Base-by-base conservation (phyloP, 2,797 vertebrate genomes). In the Epinephelus coioides region DNA sequence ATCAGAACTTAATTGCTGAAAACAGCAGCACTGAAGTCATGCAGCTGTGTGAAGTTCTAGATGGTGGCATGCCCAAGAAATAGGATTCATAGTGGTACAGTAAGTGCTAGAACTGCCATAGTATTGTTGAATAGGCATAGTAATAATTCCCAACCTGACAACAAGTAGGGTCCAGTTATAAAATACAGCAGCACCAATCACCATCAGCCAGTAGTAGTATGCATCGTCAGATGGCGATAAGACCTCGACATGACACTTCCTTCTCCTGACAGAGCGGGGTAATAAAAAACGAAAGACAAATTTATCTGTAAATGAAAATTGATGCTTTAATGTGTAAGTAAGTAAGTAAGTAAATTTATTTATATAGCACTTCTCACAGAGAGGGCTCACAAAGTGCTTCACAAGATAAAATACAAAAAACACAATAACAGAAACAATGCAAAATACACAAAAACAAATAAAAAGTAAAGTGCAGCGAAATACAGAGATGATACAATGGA, bases 101-200 rank as follows among this genome's bases (percentile, higher is more conserved):
- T 17, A 13, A 15, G 14, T 50, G 18, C 14, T 40, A 30, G 0
- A 63, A 23, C 3, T 25, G 19, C 0, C 19, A 25, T 47, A 11
- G 30, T 54, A 51, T 18, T 67, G 18, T 30, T 53, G 46, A 47
- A 62, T n/a, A 40, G 7, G 25, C n/a, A 62, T 3, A 38, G 3
- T 51, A 76, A 60, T 18, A 51, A 19, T 70, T 72, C 8, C 83
- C 90, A 77, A 99, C 98, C 98, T 98, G 90, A 96, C 97, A 50
- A 99, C 85, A 0, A 98, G 89, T 38, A 97, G 76, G 67, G 96
- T 97, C 97, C 97, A 98, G 91, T 98, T 99, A 75, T 98, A 99
- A 61, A 99, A 95, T 14, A 97, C 97, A 55, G 97, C 96, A 40
- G 92, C 69, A 5, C 96, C 95, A 30, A 97, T 96, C 89, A 98